Percentiles rank a stretch among this genome's conserved stretches.
phyloP scores from a whole-genome alignment of 2,888 invertebrate genomes.

The Terebella lapidaria region DNA sequence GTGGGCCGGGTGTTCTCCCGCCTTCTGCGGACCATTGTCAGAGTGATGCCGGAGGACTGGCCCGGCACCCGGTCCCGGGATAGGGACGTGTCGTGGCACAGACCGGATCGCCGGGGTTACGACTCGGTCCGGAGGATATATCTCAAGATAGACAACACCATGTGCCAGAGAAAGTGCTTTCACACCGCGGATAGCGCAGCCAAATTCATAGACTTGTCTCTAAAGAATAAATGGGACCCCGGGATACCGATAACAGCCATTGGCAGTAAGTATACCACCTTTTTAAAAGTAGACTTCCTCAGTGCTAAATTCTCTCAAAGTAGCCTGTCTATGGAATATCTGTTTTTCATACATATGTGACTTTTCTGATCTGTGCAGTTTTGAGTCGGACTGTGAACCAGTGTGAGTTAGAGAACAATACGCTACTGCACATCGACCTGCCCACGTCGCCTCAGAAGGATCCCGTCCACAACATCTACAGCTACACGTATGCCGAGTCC shows the following conservation, averaged over 20 bases:
- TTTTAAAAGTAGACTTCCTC: background rate
- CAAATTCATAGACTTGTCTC: conserved; percentile 14
- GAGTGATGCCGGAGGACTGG: conserved; percentile 17
- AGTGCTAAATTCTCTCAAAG: background rate
- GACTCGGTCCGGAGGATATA: conserved; percentile 6
- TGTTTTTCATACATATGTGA: no score
- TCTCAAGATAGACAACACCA: conserved; percentile 19
- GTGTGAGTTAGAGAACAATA: conserved; percentile 17
- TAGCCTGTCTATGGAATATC: no score
- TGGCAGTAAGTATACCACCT: conserved; percentile 12
- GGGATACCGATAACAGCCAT: conserved; percentile 17
- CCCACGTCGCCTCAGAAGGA: background rate
- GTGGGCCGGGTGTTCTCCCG: conserved; percentile 15
- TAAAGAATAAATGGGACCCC: conserved; percentile 18
- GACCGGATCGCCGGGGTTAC: background rate
- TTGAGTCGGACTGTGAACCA: conserved; percentile 1
- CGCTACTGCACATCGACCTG: conserved; percentile 13
- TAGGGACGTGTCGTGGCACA: conserved; percentile 2
- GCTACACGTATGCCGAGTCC: background rate
- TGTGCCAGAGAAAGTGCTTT: conserved; percentile 17
- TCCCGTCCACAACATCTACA: background rate
- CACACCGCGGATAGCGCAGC: conserved; percentile 12
- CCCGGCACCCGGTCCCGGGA: background rate
- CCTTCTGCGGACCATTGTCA: conserved; percentile 18
- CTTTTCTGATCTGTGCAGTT: no score